phyloP scores from a whole-genome alignment of 2,888 invertebrate genomes.

The Malthinus seriepunctatus region DNA sequence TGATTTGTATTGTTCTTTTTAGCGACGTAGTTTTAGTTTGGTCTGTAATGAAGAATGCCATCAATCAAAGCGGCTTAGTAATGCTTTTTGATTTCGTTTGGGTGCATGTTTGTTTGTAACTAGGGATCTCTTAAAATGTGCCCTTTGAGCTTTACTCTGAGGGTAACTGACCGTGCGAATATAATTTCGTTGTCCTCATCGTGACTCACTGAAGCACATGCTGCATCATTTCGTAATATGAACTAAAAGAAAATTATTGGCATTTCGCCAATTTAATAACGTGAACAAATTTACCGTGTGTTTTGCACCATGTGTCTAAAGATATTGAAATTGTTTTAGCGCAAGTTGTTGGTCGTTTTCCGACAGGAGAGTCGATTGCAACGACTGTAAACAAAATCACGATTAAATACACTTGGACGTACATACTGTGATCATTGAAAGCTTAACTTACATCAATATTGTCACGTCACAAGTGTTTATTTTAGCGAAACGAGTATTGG shows the following conservation, averaged over 20 bases:
- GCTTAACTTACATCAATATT: constrained; percentile 34
- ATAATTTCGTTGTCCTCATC: constrained; percentile 46
- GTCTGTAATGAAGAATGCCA: constrained; percentile 27
- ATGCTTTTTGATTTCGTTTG: constrained; percentile 30
- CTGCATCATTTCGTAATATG: constrained; percentile 16
- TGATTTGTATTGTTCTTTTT: constrained; percentile 16
- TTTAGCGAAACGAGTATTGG: constrained; percentile 31
- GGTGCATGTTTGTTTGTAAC: constrained; percentile 26
- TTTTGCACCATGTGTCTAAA: constrained; percentile 23
- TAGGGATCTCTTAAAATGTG: constrained; percentile 21
- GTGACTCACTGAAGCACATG: constrained; percentile 37
- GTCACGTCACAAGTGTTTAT: constrained; percentile 35
- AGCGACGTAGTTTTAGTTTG: neutral
- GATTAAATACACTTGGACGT: constrained; percentile 10
- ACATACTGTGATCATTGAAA: constrained; percentile 25
- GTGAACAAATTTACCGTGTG: neutral
- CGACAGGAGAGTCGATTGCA: too few species aligned
- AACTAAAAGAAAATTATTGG: constrained; percentile 32
- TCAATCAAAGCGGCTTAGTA: constrained; percentile 33
- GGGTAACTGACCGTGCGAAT: constrained; percentile 52
- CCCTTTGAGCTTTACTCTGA: constrained; percentile 41
- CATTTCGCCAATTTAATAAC: constrained; percentile 36
- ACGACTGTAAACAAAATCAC: constrained; percentile 24
- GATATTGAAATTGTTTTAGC: constrained; percentile 15
- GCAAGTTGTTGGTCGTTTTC: neutral